phyloP scores from a whole-genome alignment of 2,888 invertebrate genomes.

The Harpalus rubripes region DNA sequence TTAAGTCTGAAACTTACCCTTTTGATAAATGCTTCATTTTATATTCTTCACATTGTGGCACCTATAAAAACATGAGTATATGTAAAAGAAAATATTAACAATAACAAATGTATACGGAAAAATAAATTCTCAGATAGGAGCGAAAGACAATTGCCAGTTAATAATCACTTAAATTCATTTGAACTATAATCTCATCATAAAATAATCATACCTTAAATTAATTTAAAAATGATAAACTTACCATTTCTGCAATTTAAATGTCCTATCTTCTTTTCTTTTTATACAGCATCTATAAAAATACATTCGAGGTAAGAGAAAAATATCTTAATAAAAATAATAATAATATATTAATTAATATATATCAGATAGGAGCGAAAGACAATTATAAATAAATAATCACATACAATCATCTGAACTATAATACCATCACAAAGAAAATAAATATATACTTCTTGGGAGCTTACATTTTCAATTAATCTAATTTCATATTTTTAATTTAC shows the following conservation, averaged over 20 bases:
- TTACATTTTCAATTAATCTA: not conserved
- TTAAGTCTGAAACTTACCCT: slow-evolving; percentile 22
- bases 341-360: not conserved
- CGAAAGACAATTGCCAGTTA: slow-evolving; percentile 56
- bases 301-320: not conserved
- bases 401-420: not conserved
- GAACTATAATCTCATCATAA: slow-evolving; percentile 66
- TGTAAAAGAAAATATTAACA: not conserved
- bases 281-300: not conserved
- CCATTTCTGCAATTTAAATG: not conserved
- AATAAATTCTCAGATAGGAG: slow-evolving; percentile 51
- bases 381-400: slow-evolving; percentile 71
- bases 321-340: not conserved
- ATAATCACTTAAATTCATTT: slow-evolving; percentile 54
- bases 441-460: no score
- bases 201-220: not conserved
- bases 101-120: not conserved
- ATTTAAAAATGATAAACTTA: slow-evolving; percentile 16
- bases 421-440: not conserved
- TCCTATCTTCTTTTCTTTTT: not conserved
- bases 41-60: not conserved
- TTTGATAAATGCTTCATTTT: not conserved
- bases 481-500: not conserved
- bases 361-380: slow-evolving; percentile 72
- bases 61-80: not conserved